A percentile compares a stretch with the other conserved stretches of the same genome.
Conservation (phyloP, 2,888 invertebrate species). For the Cinara cedri region DNA sequence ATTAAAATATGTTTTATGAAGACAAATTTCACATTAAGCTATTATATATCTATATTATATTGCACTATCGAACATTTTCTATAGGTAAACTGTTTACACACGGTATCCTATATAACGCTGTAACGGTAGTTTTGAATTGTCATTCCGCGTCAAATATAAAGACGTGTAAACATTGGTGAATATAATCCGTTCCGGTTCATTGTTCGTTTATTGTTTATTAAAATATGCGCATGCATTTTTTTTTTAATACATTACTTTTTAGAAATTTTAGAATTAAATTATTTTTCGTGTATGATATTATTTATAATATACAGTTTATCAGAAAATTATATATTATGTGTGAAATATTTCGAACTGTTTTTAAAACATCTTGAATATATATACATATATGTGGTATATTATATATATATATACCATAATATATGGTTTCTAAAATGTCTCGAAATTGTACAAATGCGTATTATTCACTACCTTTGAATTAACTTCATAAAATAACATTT, state of each 20-base stretch:
- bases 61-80: slow-evolving; percentile 10
- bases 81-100: slow-evolving; percentile 16
- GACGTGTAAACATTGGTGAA: slow-evolving; percentile 50
- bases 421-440: no score
- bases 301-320: not conserved
- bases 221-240: slow-evolving; percentile 38
- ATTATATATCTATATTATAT: not conserved
- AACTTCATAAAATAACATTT: no score
- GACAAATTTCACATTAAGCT: not conserved
- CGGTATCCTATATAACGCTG: slow-evolving; percentile 14
- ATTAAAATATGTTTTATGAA: not conserved
- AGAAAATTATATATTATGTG: not conserved
- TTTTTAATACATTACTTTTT: not conserved
- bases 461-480: no score
- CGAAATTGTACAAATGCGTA: no score
- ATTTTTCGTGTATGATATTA: not conserved
- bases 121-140: slow-evolving; percentile 38
- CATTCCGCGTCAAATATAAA: slow-evolving; percentile 35
- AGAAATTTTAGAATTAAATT: slow-evolving; percentile 20
- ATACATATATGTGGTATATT: no score
- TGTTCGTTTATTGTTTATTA: slow-evolving; percentile 45
- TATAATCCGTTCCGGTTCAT: slow-evolving; percentile 54
- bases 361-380: slow-evolving; percentile 37
- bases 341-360: slow-evolving; percentile 9
- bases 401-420: no score